Percentiles rank a stretch among this genome's conserved stretches.
Conservation (phyloP, 2,888 invertebrate genomes). For the Coelogynopora nodosa region DNA sequence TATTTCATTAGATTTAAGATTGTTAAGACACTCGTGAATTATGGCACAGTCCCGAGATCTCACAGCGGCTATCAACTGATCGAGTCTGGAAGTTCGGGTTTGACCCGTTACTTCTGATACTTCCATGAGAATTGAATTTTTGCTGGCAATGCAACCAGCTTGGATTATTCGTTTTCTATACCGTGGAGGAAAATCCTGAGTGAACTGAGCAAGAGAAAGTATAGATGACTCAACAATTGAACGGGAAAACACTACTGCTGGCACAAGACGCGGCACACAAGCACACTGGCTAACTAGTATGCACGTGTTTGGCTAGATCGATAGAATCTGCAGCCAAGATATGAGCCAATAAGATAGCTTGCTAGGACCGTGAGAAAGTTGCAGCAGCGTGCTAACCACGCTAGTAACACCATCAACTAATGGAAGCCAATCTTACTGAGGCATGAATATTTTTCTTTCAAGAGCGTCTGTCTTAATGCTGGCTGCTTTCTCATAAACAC, state of each 20-base stretch:
- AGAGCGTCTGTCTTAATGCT: neutral
- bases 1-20: neutral
- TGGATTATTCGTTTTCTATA: neutral
- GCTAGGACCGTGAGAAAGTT: conserved; percentile 26
- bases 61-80: neutral
- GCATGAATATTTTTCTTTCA: neutral
- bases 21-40: neutral
- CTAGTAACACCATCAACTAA: neutral
- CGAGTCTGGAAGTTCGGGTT: neutral
- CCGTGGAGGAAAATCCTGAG: neutral
- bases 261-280: neutral
- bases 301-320: conserved; percentile 1
- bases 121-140: neutral
- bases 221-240: neutral
- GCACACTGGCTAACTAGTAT: neutral
- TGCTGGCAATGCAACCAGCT: neutral
- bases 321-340: neutral
- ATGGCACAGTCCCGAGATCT: neutral
- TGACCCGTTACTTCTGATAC: neutral
- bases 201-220: neutral
- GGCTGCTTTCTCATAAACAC: neutral
- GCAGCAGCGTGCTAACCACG: conserved; percentile 12
- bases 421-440: neutral
- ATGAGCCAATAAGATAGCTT: neutral
- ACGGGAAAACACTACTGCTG: neutral